A percentile compares a stretch with the other conserved stretches of the same genome.
phyloP scores from a whole-genome alignment of 2,888 invertebrate species.

The Altica lythri region DNA sequence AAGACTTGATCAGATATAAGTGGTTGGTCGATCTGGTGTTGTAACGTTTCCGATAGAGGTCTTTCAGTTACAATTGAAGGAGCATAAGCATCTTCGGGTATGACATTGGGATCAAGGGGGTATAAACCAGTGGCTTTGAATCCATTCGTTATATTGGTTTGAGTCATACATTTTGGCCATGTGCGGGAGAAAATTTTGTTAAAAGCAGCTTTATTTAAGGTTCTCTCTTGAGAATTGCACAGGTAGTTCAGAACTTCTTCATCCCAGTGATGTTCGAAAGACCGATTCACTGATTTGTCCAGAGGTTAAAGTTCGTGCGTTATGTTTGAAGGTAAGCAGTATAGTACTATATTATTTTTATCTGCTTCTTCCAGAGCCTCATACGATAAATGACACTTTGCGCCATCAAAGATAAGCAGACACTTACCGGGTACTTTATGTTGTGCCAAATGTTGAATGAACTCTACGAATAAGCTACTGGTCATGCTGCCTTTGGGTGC shows the following conservation, averaged over 20 bases:
- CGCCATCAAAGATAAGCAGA: conserved; percentile 19
- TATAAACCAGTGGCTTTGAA: conserved; percentile 41
- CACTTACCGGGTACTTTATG: not conserved
- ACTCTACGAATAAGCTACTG: conserved; percentile 4
- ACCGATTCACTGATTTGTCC: conserved; percentile 5
- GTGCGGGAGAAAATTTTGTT: conserved; percentile 2
- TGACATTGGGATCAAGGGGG: conserved; percentile 42
- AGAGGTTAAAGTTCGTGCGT: conserved; percentile 49
- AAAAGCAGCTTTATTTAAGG: conserved; percentile 9
- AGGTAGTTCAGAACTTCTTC: too few species aligned
- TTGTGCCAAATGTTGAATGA: conserved; percentile 4
- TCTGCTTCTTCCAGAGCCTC: conserved; percentile 44
- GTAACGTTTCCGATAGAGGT: too few species aligned
- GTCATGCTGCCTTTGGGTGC: conserved; percentile 16
- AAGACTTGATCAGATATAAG: too few species aligned
- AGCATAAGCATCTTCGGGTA: conserved; percentile 37
- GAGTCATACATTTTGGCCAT: conserved; percentile 38
- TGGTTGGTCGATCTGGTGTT: too few species aligned
- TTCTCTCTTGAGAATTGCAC: too few species aligned
- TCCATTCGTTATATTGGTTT: conserved; percentile 41
- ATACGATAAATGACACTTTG: conserved; percentile 42
- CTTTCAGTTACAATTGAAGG: conserved; percentile 8
- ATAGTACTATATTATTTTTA: conserved; percentile 33
- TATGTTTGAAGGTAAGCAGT: too few species aligned
- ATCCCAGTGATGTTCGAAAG: conserved; percentile 44